Evolutionary conservation across 2,113 vertebrate species (phyloP), one percentile per base, ranked within the genome.

Genomic region (Menidia beryllina): DNA sequence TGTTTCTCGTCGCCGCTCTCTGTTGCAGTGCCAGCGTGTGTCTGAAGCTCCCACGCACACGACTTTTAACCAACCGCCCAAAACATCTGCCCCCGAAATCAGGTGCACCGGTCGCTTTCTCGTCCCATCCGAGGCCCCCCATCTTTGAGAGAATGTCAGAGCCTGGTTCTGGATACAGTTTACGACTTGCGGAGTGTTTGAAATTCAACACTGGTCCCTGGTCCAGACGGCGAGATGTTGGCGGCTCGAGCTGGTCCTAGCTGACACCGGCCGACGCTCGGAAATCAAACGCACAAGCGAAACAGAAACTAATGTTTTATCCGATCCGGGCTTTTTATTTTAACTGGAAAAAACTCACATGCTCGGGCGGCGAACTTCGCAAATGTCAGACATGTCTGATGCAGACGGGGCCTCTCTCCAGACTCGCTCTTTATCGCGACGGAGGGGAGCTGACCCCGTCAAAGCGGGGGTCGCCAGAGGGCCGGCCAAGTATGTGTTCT

Each of bases 1-100:
- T 91, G 85, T 63, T 88, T 84, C 67, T 83, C 53, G 76, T 82
- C 82, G 66, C 60, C 1, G 48, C 19, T 59, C 81, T 84, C 68
- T 77, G 73, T 79, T 62, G 57, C 63, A 57, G 74, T 27, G 77
- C 75, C 82, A 86, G 57, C 30, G 30, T 83, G 66, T 60, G 53
- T 85, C 84, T 88, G 50, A 76, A 66, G 36, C 69, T 86, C 78
- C 74, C 80, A 45, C 60, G 63, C 69, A 55, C 53, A 61, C 55
- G 61, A 82, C 64, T 86, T 75, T n/a, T 50, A 72, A 82, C 57
- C 58, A 23, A 70, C 69, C 21, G 39, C 71, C 64, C 61, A 71
- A 82, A 77, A 58, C 52, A 71, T 72, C 73, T 57, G 62, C 66
- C 61, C 56, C 59, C 69, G 60, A 79, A 54, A 81, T 81, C 79